A percentile compares a stretch with the other conserved stretches of the same genome.
Evolutionary conservation across 1,140 invertebrate genomes (phyloP).

Genomic region (Drosophila sechellia): DNA sequence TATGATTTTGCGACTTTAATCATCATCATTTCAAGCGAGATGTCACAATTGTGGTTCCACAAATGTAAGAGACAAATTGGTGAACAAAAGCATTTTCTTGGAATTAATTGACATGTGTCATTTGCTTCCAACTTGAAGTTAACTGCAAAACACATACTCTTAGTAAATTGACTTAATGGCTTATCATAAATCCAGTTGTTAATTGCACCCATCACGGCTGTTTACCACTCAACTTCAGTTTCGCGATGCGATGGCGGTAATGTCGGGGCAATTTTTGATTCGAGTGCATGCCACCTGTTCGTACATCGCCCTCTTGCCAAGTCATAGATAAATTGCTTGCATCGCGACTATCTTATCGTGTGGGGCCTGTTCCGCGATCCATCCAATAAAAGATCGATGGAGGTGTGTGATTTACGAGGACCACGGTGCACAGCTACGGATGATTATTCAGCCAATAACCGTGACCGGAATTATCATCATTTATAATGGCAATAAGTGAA

Average conservation of each 20-base stretch:
- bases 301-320: not conserved
- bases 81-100: too few species aligned
- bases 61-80: too few species aligned
- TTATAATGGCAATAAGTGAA: constrained; percentile 47
- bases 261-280: constrained; percentile 10
- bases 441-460: constrained; percentile 63
- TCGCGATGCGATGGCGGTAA: not conserved
- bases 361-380: not conserved
- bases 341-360: constrained; percentile 32
- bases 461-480: constrained; percentile 55
- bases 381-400: not conserved
- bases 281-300: constrained; percentile 42
- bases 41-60: too few species aligned
- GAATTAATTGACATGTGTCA: too few species aligned
- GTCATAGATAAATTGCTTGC: constrained; percentile 17
- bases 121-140: too few species aligned
- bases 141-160: too few species aligned
- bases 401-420: constrained; percentile 44
- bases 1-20: too few species aligned
- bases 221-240: not conserved
- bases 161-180: not conserved
- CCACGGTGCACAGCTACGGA: not conserved
- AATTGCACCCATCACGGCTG: constrained; percentile 30
- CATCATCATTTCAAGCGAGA: too few species aligned
- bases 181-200: constrained; percentile 49